Conservation (phyloP, 2,888 invertebrate species). For the Cacoxenus indagator region DNA sequence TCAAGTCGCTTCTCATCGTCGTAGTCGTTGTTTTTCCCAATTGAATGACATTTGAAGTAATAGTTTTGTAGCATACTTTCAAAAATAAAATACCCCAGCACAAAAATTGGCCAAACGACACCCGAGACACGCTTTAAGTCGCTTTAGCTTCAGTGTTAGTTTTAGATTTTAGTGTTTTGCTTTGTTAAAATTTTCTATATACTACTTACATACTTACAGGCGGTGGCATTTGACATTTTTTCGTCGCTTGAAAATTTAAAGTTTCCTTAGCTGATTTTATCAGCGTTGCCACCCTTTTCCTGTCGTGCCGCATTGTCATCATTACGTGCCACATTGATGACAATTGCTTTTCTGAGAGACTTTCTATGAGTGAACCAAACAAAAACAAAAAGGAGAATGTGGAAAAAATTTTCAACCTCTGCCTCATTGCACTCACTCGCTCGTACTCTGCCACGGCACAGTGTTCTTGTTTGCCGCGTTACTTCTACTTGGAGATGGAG, state of each 20-base stretch:
- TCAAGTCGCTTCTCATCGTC: not conserved
- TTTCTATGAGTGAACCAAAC: not conserved
- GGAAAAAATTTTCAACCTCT: not conserved
- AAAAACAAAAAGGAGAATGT: not conserved
- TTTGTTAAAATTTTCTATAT: not conserved
- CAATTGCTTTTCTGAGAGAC: slow-evolving; percentile 46
- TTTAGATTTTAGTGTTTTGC: not conserved
- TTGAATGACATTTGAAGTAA: slow-evolving; percentile 26
- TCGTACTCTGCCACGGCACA: not conserved
- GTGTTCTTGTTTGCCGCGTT: not conserved
- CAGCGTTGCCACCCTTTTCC: slow-evolving; percentile 46
- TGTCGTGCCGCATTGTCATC: slow-evolving; percentile 36
- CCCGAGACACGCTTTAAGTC: slow-evolving; percentile 14
- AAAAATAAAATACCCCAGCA: not conserved
- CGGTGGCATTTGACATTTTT: slow-evolving; percentile 37
- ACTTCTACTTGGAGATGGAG: not conserved
- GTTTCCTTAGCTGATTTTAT: slow-evolving; percentile 1
- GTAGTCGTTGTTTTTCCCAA: not conserved
- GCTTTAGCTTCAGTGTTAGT: not conserved
- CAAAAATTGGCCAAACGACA: slow-evolving; percentile 12
- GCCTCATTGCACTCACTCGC: not conserved
- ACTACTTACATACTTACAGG: slow-evolving; percentile 1
- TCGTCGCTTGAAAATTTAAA: slow-evolving; percentile 46
- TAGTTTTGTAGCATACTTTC: slow-evolving; percentile 30
- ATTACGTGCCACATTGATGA: slow-evolving; percentile 66